Evolutionary conservation across 1,140 invertebrate genomes (phyloP).

Genomic region (Zaprionus inermis): DNA sequence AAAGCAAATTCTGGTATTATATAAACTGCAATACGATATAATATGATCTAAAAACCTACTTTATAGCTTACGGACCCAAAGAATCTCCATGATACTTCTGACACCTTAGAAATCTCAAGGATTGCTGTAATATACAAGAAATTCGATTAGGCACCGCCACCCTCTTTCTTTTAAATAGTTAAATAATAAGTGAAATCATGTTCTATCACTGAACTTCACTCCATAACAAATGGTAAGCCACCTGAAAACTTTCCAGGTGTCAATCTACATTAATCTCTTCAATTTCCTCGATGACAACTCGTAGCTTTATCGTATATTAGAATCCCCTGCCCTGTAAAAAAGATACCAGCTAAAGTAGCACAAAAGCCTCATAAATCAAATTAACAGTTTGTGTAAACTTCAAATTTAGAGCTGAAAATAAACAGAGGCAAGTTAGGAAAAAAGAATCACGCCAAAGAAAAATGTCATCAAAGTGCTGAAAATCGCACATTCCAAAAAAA

Average conservation of each 20-base stretch:
- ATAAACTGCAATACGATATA: not conserved
- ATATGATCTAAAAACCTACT: not conserved
- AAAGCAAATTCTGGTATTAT: no score
- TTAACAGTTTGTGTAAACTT: slow-evolving; percentile 21
- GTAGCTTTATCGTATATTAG: slow-evolving; percentile 6
- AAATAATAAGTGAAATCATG: no score
- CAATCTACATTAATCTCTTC: slow-evolving; percentile 15
- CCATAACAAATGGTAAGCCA: not conserved
- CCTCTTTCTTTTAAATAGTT: no score
- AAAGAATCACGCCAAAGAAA: slow-evolving; percentile 20
- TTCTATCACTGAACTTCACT: not conserved
- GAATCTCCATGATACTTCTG: no score
- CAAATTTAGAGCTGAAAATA: not conserved
- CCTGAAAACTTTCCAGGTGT: not conserved
- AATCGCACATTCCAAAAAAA: not conserved
- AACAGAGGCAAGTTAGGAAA: not conserved
- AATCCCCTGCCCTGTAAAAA: not conserved
- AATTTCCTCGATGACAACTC: not conserved
- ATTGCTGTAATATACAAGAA: not conserved
- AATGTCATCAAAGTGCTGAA: slow-evolving; percentile 23
- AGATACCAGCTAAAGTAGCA: slow-evolving; percentile 11
- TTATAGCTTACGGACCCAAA: not conserved
- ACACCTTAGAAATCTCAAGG: not conserved
- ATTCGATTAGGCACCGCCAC: not conserved
- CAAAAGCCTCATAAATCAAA: slow-evolving; percentile 33